Conservation (phyloP, 2,113 vertebrate genomes). For the Ammodytes marinus region DNA sequence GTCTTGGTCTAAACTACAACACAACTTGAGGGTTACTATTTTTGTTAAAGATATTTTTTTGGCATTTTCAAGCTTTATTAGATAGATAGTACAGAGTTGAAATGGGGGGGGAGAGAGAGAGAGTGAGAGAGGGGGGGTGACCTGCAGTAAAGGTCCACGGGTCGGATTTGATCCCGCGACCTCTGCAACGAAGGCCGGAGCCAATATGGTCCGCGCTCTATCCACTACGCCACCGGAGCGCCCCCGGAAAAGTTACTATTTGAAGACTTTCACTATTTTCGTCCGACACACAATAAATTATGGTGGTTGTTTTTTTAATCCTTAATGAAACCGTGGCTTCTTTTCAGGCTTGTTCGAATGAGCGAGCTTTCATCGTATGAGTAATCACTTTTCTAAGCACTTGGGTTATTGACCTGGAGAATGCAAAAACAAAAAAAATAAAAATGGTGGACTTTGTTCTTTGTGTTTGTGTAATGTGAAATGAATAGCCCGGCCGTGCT, state of each 20-base stretch:
- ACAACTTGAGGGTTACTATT: too few species aligned
- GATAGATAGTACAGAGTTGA: too few species aligned
- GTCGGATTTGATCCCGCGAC: too few species aligned
- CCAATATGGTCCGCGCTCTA: too few species aligned
- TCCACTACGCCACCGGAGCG: too few species aligned
- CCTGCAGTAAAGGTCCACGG: too few species aligned
- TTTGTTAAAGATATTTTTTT: too few species aligned
- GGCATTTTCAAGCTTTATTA: too few species aligned
- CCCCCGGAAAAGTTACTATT: not conserved
- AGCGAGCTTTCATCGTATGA: constrained; percentile 44
- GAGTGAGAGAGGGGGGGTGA: too few species aligned
- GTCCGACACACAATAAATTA: constrained; percentile 4
- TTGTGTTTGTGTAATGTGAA: constrained; percentile 53
- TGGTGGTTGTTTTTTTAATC: constrained; percentile 2
- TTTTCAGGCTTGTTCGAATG: constrained; percentile 20
- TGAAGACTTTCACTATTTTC: constrained; percentile 3
- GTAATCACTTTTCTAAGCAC: constrained; percentile 44
- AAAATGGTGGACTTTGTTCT: not conserved
- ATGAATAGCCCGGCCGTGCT: constrained; percentile 35
- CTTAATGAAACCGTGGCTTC: constrained; percentile 32
- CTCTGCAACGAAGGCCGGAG: too few species aligned
- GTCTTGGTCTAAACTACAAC: too few species aligned
- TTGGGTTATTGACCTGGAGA: constrained; percentile 42
- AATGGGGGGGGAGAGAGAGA: too few species aligned
- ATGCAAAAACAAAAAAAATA: not conserved